Percentiles rank a stretch among this genome's conserved stretches.
These are phyloP conservation scores for Gasteruption jaculator DNA, from an alignment of 2,888 invertebrate species.

Conservation along the genomic window DNA sequence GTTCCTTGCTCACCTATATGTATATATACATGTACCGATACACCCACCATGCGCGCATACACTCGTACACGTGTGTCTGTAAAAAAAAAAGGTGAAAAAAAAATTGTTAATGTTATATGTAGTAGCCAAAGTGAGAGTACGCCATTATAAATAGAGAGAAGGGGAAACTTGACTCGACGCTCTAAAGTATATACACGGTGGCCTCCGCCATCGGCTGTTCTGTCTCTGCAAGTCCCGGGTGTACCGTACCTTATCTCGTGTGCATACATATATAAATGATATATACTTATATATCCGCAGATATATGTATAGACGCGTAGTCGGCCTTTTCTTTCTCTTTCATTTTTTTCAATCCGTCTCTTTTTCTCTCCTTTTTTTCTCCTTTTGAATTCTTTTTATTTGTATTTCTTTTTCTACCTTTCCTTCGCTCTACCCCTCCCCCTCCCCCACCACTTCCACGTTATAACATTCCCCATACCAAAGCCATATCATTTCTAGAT, in stretches of 20 bases:
- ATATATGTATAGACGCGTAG: too few species aligned
- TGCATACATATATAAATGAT: too few species aligned
- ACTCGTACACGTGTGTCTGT: too few species aligned
- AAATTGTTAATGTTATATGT: too few species aligned
- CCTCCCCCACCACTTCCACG: too few species aligned
- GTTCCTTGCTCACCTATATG: too few species aligned
- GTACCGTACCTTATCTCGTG: background rate
- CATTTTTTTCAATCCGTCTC: conserved; percentile 16
- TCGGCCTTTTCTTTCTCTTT: conserved; percentile 1
- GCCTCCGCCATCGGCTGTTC: conserved; percentile 47
- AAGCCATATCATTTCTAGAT: too few species aligned
- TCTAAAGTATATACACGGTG: conserved; percentile 48
- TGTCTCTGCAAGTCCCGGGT: conserved; percentile 28
- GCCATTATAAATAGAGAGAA: conserved; percentile 43
- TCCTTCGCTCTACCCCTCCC: conserved; percentile 33
- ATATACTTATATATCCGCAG: too few species aligned
- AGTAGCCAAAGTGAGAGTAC: conserved; percentile 39
- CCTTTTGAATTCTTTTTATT: conserved; percentile 23
- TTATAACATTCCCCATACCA: too few species aligned
- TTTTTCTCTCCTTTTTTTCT: conserved; percentile 30
- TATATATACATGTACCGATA: too few species aligned
- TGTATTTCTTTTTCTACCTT: background rate
- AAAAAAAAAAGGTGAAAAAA: too few species aligned
- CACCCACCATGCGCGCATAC: too few species aligned
- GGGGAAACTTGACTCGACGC: conserved; percentile 44